phyloP scores from a whole-genome alignment of 2,797 vertebrate genomes.

The Myripristis murdjan region DNA sequence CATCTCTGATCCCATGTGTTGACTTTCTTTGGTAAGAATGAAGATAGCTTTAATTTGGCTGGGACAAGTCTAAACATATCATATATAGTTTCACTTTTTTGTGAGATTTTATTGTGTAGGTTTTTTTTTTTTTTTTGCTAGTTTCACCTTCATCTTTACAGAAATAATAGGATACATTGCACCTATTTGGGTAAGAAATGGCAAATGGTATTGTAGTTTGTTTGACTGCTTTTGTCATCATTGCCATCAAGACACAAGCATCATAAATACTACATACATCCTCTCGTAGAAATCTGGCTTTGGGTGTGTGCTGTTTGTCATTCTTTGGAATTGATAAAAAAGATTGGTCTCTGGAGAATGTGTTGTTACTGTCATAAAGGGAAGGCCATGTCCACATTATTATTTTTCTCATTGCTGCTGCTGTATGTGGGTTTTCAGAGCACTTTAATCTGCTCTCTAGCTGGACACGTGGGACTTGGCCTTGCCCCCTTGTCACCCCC shows the following conservation, averaged over 20 bases:
- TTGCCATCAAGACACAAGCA: constrained; percentile 68
- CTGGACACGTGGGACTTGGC: constrained; percentile 82
- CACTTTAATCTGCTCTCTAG: constrained; percentile 86
- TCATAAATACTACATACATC: constrained; percentile 80
- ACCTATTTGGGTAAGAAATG: constrained; percentile 61
- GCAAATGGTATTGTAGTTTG: constrained; percentile 64
- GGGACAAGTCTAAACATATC: neutral
- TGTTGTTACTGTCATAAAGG: constrained; percentile 86
- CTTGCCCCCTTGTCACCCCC: constrained; percentile 82
- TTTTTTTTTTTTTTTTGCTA: no score
- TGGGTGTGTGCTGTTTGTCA: constrained; percentile 75
- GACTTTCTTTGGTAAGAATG: neutral
- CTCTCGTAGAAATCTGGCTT: constrained; percentile 71
- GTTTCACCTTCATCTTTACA: constrained; percentile 52
- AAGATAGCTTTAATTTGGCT: neutral
- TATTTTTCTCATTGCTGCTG: constrained; percentile 81
- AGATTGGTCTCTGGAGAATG: constrained; percentile 85
- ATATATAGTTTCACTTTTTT: constrained; percentile 28
- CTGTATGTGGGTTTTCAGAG: constrained; percentile 80
- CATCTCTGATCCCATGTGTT: neutral
- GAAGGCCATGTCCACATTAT: constrained; percentile 87
- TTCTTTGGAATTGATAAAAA: constrained; percentile 81
- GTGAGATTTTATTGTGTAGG: constrained; percentile 35
- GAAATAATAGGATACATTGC: constrained; percentile 55
- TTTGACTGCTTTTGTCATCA: constrained; percentile 79